Evolutionary conservation across 2,113 vertebrate species (phyloP), one percentile per base, ranked within the genome.

Genomic region (Felis chaus): DNA sequence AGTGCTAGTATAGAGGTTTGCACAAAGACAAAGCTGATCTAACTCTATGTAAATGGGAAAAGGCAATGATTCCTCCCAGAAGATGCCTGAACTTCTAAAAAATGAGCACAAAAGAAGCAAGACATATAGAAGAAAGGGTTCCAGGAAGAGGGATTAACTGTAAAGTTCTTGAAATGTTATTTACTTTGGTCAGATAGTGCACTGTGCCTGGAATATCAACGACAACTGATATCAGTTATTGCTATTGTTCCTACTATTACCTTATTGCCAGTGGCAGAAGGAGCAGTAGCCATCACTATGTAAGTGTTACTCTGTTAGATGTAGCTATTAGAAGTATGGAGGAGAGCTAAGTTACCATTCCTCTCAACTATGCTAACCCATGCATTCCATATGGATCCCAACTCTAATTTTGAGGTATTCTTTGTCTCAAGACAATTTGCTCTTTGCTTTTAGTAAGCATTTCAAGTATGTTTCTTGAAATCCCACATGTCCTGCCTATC

Each of bases 381-480:
- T 41, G 7, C 2, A 55, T 4, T 96, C 23, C 61, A 39, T 48
- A 55, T 65, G 7, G 25, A 65, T 57, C 5, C 25, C 71, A 5
- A 66, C 1, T 76, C 12, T 86, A 63, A 53, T 21, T 81, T 76
- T 74, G 69, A 53, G 19, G 4, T 50, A 36, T 23, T 92, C 61
- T 94, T 18, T 3, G 63, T 61, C 23, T 93, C 11, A 14, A 92
- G 71, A 92, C 7, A 89, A 36, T 57, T 91, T 84, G 21, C 4
- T 18, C 25, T 93, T 91, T 95, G 6, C 10, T 79, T 41, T 83
- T 66, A 82, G 15, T 68, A 90, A 41, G 9, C 1, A 53, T 96
- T 93, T 90, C 18, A 93, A 83, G 88, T 39, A 45, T n/a, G 1
- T 87, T 94, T 94, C 53, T 85, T 97, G 50, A 92, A 92, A 76